These are phyloP conservation scores for Gallinago nigripennis DNA, from an alignment of 2,797 vertebrate genomes.

Conservation along the genomic window DNA sequence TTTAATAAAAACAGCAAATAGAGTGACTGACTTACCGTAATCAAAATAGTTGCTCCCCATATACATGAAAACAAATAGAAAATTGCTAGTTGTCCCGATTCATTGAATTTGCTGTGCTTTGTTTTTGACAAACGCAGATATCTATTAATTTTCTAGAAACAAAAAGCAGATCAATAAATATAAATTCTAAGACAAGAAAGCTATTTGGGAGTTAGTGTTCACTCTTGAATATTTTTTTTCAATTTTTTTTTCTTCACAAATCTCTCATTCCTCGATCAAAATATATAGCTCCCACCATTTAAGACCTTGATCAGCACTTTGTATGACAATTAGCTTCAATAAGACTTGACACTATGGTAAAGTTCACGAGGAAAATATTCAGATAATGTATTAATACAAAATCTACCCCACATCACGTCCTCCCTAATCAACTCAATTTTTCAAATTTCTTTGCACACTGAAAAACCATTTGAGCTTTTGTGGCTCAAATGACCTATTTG, in stretches of 20 bases:
- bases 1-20: background rate
- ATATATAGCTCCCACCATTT: background rate
- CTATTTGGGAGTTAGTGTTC: background rate
- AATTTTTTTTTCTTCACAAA: background rate
- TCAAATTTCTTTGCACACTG: background rate
- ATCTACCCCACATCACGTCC: too few species aligned
- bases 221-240: background rate
- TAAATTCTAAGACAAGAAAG: background rate
- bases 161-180: background rate
- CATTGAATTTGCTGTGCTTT: slow-evolving; percentile 91
- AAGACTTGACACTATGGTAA: background rate
- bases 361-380: background rate
- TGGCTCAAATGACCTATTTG: background rate
- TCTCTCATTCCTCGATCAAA: background rate
- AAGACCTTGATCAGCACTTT: background rate
- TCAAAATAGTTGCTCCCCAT: slow-evolving; percentile 88
- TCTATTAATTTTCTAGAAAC: slow-evolving; percentile 86
- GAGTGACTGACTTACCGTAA: slow-evolving; percentile 75
- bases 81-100: slow-evolving; percentile 84
- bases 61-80: slow-evolving; percentile 87
- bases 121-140: slow-evolving; percentile 85
- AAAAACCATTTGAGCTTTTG: background rate
- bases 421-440: background rate
- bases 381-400: background rate
- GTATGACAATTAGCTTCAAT: background rate